These are phyloP conservation scores for Oryzias celebensis DNA, from an alignment of 2,113 vertebrate genomes.

Conservation along the genomic window DNA sequence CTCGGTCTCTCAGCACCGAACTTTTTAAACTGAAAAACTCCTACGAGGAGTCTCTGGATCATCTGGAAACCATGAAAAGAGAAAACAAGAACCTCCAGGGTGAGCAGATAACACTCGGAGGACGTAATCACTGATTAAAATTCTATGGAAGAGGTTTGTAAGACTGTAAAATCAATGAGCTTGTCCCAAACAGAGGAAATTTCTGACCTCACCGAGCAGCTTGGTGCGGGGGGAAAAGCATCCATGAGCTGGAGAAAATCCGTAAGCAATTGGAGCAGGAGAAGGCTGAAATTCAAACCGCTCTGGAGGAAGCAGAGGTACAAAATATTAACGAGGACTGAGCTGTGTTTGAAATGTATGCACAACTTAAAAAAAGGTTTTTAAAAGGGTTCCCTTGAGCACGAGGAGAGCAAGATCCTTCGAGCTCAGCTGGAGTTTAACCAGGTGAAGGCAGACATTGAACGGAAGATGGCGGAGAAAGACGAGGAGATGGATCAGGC, in stretches of 20 bases:
- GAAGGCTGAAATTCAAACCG: conserved; percentile 84
- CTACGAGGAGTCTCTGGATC: conserved; percentile 5
- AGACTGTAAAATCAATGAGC: neutral
- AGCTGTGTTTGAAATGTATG: neutral
- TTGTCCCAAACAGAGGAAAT: conserved; percentile 66
- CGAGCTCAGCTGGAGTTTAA: conserved; percentile 86
- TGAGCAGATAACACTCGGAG: neutral
- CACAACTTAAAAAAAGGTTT: neutral
- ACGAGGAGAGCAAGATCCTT: conserved; percentile 90
- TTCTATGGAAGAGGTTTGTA: neutral
- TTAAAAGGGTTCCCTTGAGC: conserved; percentile 82
- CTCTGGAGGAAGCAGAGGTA: conserved; percentile 86
- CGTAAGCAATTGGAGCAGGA: conserved; percentile 85
- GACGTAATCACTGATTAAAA: neutral
- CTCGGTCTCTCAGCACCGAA: neutral
- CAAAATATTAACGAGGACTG: neutral
- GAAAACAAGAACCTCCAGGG: conserved; percentile 8
- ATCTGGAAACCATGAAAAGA: conserved; percentile 4
- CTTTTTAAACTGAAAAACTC: conserved; percentile 8
- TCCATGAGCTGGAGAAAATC: conserved; percentile 87
- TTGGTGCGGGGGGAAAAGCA: conserved; percentile 81
- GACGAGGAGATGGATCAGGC: conserved; percentile 90
- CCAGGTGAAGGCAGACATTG: conserved; percentile 86
- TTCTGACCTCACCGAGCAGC: conserved; percentile 84
- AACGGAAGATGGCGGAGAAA: conserved; percentile 86